These are phyloP conservation scores for Noctuana brunneofusca DNA, from an alignment of 2,888 invertebrate species.

Conservation along the genomic window DNA sequence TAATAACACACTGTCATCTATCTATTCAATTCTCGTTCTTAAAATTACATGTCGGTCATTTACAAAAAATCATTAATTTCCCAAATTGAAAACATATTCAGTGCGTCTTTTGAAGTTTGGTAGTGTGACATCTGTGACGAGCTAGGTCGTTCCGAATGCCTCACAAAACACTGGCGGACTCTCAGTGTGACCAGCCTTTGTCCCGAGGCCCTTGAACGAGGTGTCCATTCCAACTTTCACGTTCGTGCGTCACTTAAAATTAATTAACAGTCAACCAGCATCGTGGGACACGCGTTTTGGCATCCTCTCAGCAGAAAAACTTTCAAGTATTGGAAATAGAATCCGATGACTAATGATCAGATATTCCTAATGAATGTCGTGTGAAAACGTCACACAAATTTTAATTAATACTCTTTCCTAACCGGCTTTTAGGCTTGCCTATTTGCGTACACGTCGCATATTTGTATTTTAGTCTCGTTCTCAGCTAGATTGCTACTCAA, in stretches of 20 bases:
- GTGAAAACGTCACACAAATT: conserved; percentile 69
- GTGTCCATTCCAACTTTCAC: conserved; percentile 50
- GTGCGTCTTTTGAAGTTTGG: conserved; percentile 25
- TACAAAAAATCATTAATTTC: conserved; percentile 27
- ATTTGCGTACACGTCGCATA: conserved; percentile 48
- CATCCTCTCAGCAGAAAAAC: conserved; percentile 65
- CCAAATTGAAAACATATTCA: conserved; percentile 17
- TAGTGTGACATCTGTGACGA: conserved; percentile 18
- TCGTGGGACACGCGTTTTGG: conserved; percentile 68
- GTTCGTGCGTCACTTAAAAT: conserved; percentile 63
- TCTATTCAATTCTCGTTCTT: conserved; percentile 12
- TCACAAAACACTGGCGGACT: conserved; percentile 14
- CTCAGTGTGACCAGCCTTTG: conserved; percentile 30
- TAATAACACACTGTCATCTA: conserved; percentile 13
- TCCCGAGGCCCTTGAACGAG: conserved; percentile 41
- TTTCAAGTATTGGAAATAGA: conserved; percentile 75
- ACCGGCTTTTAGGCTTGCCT: conserved; percentile 35
- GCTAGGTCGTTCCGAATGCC: conserved; percentile 7
- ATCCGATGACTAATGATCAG: conserved; percentile 69
- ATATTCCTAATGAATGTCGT: conserved; percentile 70
- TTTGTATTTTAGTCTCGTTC: not conserved
- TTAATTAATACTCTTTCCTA: conserved; percentile 66
- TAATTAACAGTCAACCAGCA: conserved; percentile 64
- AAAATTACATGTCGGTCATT: conserved; percentile 20
- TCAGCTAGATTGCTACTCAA: not conserved